Evolutionary conservation across 2,888 invertebrate genomes (phyloP).

Genomic region (Cephus rjabovi): DNA sequence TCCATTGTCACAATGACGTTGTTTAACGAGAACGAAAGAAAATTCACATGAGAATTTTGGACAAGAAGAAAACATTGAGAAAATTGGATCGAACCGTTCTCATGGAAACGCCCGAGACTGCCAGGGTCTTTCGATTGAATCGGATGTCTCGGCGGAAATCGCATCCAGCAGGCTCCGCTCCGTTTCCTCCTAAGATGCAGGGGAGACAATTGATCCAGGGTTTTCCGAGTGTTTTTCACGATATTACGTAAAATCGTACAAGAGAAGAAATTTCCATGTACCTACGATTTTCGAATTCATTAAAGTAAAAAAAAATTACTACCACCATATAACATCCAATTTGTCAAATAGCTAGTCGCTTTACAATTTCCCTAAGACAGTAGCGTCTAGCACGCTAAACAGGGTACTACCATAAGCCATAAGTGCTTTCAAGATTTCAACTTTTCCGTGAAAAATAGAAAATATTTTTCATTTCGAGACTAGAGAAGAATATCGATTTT

Average conservation of each 20-base stretch:
- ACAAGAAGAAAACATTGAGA: background rate
- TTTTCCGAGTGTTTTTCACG: background rate
- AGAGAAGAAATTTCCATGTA: background rate
- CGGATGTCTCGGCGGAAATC: background rate
- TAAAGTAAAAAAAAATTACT: no score
- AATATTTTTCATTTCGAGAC: background rate
- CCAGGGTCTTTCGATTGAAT: background rate
- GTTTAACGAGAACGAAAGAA: background rate
- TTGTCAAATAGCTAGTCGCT: background rate
- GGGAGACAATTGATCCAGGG: background rate
- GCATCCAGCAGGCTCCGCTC: background rate
- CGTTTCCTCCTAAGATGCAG: background rate
- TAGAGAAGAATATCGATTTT: background rate
- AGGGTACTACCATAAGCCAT: background rate
- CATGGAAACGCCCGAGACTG: background rate
- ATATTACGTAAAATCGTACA: background rate
- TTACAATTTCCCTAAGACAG: background rate
- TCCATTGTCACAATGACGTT: background rate
- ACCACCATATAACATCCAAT: no score
- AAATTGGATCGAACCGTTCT: background rate
- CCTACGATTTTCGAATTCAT: no score
- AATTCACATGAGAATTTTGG: background rate
- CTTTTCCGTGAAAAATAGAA: background rate
- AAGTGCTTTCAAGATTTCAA: background rate
- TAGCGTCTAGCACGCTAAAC: background rate